phyloP scores from a whole-genome alignment of 2,888 invertebrate species.

The Bombyx huttoni region DNA sequence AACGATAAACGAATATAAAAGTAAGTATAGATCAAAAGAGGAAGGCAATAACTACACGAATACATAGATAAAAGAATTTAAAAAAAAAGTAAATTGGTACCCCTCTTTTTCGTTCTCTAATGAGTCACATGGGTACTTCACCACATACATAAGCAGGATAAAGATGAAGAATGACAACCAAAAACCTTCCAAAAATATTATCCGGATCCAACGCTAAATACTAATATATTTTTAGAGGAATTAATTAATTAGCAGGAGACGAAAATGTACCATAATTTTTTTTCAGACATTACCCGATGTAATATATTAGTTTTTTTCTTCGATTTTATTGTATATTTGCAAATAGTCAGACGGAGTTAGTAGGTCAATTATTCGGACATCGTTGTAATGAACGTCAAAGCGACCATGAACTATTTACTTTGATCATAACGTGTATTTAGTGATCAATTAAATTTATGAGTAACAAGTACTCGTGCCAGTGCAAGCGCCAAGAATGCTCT shows the following conservation, averaged over 20 bases:
- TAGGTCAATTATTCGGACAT: slow-evolving; percentile 2
- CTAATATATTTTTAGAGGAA: no score
- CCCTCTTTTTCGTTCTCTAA: no score
- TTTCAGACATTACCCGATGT: not conserved
- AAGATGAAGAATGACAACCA: no score
- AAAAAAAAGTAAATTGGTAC: no score
- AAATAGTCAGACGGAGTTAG: not conserved
- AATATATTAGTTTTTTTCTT: not conserved
- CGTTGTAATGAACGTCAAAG: slow-evolving; percentile 9
- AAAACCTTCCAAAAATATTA: no score
- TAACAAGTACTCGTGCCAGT: slow-evolving; percentile 13
- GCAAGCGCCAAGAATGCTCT: slow-evolving; percentile 16
- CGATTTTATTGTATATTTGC: not conserved
- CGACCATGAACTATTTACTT: slow-evolving; percentile 18
- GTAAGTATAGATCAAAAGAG: no score
- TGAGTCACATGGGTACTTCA: no score
- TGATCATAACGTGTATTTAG: slow-evolving; percentile 17
- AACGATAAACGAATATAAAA: no score
- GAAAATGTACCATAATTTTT: not conserved
- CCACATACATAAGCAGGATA: no score
- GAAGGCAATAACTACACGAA: no score
- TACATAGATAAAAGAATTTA: no score
- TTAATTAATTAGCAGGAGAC: not conserved
- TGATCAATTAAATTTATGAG: slow-evolving; percentile 18
- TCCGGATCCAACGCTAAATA: no score